phyloP scores from a whole-genome alignment of 2,797 vertebrate genomes.

The Mormyrops attenuatus region DNA sequence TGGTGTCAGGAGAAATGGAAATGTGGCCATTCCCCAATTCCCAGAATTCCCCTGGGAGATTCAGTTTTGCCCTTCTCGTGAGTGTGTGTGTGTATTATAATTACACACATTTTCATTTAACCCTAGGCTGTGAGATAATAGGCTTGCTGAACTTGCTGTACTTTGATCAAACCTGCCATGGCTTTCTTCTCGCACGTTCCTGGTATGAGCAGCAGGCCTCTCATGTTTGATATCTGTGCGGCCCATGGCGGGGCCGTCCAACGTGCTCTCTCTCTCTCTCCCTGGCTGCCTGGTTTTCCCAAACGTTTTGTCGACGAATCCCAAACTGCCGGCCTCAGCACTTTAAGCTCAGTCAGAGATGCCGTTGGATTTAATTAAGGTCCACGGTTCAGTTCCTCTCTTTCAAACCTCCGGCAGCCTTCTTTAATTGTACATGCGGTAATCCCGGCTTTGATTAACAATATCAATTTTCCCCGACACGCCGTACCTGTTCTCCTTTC shows the following conservation, averaged over 20 bases:
- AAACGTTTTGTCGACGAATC: not conserved
- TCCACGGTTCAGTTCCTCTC: slow-evolving; percentile 10
- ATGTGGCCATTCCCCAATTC: not conserved
- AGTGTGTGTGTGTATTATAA: not conserved
- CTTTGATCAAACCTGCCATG: not conserved
- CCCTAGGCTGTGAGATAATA: slow-evolving; percentile 6
- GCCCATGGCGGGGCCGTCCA: not conserved
- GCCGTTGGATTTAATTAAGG: slow-evolving; percentile 15
- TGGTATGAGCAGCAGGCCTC: not conserved
- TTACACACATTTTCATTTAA: not conserved
- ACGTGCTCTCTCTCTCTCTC: not conserved
- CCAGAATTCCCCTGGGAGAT: not conserved
- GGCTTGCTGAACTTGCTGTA: not conserved
- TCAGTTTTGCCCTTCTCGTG: not conserved
- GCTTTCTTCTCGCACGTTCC: not conserved
- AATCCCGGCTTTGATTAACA: slow-evolving; percentile 17
- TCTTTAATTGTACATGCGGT: not conserved
- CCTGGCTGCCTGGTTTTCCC: not conserved
- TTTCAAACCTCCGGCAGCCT: not conserved
- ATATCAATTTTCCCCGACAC: not conserved
- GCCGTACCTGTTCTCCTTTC: not conserved
- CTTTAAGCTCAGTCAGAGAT: slow-evolving; percentile 5
- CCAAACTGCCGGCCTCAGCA: not conserved
- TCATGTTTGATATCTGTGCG: not conserved
- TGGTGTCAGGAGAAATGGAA: not conserved